These are phyloP conservation scores for Plecturocebus donacophilus DNA, from an alignment of 2,113 vertebrate species.

Conservation along the genomic window DNA sequence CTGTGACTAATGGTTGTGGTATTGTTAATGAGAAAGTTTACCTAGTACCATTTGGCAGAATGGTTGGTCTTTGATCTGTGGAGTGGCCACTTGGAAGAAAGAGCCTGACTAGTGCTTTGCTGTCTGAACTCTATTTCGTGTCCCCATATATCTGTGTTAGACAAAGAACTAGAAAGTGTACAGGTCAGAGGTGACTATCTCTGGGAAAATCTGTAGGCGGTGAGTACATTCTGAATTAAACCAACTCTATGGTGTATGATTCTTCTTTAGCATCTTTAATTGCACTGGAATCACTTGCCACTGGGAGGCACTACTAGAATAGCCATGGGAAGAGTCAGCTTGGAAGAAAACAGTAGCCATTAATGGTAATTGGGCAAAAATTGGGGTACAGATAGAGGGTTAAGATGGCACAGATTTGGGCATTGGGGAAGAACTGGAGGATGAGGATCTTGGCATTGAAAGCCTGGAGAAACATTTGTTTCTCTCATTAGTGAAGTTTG, in stretches of 20 bases:
- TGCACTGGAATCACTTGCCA: conserved; percentile 4
- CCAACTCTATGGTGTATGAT: neutral
- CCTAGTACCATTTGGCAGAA: neutral
- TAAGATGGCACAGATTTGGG: neutral
- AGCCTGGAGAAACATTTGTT: neutral
- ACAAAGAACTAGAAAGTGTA: neutral
- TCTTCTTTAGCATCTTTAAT: neutral
- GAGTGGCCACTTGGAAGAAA: neutral
- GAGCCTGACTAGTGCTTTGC: neutral
- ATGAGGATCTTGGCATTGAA: neutral
- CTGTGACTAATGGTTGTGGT: neutral
- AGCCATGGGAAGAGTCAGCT: neutral
- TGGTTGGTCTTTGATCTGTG: neutral
- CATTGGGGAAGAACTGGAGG: neutral
- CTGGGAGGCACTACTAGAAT: conserved; percentile 31
- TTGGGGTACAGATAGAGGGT: neutral
- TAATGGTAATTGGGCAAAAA: neutral
- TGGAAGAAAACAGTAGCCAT: neutral
- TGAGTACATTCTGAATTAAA: neutral
- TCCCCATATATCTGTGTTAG: neutral
- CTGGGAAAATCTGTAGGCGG: neutral
- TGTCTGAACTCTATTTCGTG: neutral
- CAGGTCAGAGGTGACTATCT: neutral
- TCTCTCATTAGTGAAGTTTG: neutral
- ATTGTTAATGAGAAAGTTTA: neutral